Evolutionary conservation across 2,113 vertebrate genomes (phyloP), one percentile per base, ranked within the genome.

Genomic region (Rhinoderma darwinii): DNA sequence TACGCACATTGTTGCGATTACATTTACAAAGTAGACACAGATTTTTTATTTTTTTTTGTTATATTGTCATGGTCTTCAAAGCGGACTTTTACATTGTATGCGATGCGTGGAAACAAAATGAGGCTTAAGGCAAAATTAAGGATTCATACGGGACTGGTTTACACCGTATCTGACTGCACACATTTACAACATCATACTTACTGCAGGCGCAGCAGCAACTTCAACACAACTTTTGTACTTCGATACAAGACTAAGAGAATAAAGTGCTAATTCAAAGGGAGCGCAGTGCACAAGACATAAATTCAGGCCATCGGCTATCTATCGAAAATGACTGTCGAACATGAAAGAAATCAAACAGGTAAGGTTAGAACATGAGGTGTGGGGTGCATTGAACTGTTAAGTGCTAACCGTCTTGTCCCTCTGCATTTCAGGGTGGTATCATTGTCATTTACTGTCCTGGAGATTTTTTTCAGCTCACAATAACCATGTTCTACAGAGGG

Each of bases 231-330:
- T 41, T 43, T 37, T 27, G 56, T 63, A 63, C 43, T 50, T 51
- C 32, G 6, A 76, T 81, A 87, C 51, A 68, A 85, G 35, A 85
- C 84, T 85, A 44, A 89, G 89, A 88, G 59, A 88, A 88, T 93
- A 93, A 95, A 94, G 93, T 94, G 93, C 94, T 89, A 75, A 56
- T 30, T 14, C 86, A 91, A 88, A 74, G 15, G 83, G 68, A 59
- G 30, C n/a, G 37, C 20, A 74, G 37, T 59, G 32, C 32, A 61
- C 30, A 35, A 22, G 44, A 47, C 47, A 10, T 39, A 15, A 22
- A 43, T 27, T 41, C 35, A 18, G 32, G 32, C 30, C 47, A 79
- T 6, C 3, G 72, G 39, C 39, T 74, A 12, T 59, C 51, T 54
- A 54, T 2, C 20, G 18, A 20, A 20, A 54, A 2, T 25, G 54